phyloP scores from a whole-genome alignment of 2,888 invertebrate genomes.

The Masnerella sp. region DNA sequence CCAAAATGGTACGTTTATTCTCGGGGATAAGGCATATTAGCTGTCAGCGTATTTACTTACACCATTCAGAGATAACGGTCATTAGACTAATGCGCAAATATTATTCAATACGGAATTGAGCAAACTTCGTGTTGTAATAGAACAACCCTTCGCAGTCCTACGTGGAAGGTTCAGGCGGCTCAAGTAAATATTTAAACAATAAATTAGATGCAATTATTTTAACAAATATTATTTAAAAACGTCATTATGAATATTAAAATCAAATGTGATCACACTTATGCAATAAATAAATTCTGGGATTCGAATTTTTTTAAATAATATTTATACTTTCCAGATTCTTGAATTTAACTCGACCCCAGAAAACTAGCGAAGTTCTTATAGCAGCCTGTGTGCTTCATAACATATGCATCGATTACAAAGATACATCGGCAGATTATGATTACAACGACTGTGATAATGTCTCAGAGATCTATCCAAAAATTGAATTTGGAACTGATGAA shows the following conservation, averaged over 20 bases:
- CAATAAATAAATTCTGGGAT: no score
- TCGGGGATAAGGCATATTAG: conserved; percentile 24
- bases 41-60: conserved; percentile 11
- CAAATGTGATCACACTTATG: no score
- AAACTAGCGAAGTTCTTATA: conserved; percentile 13
- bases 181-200: no score
- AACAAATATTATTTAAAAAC: not conserved
- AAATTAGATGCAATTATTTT: not conserved
- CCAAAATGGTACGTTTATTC: not conserved
- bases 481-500: no score
- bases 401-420: conserved; percentile 9
- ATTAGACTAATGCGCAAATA: conserved; percentile 7
- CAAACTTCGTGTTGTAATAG: conserved; percentile 10
- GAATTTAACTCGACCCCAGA: no score
- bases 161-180: conserved; percentile 7
- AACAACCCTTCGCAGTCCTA: conserved; percentile 1
- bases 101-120: conserved; percentile 7
- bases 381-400: conserved; percentile 19
- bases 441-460: no score
- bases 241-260: no score
- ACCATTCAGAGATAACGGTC: conserved; percentile 30
- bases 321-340: no score
- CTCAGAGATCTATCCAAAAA: no score
- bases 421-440: conserved; percentile 2
- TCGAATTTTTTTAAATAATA: no score